Evolutionary conservation across 2,113 vertebrate species (phyloP), one percentile per base, ranked within the genome.

Genomic region (Aramus guarauna): DNA sequence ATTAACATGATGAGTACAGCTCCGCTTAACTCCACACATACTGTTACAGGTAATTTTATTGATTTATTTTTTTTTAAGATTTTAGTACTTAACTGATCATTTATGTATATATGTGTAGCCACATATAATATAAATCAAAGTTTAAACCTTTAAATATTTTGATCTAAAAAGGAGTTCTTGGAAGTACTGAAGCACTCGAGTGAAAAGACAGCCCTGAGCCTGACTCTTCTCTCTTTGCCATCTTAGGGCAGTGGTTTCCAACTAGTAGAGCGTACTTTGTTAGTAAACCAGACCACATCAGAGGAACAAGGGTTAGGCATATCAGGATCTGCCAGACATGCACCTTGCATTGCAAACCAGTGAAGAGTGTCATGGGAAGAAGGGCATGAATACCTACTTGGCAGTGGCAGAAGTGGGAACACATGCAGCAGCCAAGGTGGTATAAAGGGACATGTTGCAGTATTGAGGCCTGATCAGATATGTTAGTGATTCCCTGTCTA

Each of bases 1-100:
- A 92, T 99, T 41, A 99, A 99, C 92, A 98, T 99, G 98, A 99
- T 98, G 97, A 99, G 99, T 94, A 99, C 99, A 6, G 98, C 99
- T 73, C 98, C 99, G 3, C 98, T 99, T 12, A 91, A 98, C 96
- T 99, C 99, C 68, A 97, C 99, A 29, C 97, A 99, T 81, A 99
- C 98, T 18, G 56, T 99, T 95, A 99, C 99, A 98, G 99, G 99
- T 99, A 97, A 98, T 47, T 47, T 15, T 45, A 8, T 1, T 55
- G 15, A 4, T 14, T 7, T 0, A 2, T 45, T 30, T 18, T 27
- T 34, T 16, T 29, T n/a, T 3, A 37, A 29, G 7, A 37, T 63
- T 71, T 88, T 32, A 13, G 36, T 36, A 37, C 36, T 26, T 37
- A 41, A 4, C 12, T 73, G 29, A 5, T 41, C 34, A 32, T 36